A percentile compares a stretch with the other conserved stretches of the same genome.
Evolutionary conservation across 2,888 invertebrate species (phyloP).

Genomic region (Chaitophorus viminalis): DNA sequence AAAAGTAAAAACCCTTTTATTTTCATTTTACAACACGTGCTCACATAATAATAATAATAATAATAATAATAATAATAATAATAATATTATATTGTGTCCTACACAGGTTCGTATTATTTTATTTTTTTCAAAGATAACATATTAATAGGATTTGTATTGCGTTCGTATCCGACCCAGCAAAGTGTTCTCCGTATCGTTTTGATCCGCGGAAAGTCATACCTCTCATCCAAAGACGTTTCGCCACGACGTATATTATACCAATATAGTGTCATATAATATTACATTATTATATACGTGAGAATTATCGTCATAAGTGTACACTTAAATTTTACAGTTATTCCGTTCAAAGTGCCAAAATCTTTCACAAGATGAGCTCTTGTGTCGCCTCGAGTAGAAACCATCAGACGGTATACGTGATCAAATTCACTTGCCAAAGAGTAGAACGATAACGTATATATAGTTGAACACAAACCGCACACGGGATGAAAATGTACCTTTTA

Average conservation of each 20-base stretch:
- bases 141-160: not conserved
- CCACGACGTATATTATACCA: not conserved
- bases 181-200: not conserved
- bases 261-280: not conserved
- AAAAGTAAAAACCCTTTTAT: slow-evolving; percentile 46
- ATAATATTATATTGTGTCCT: too few species aligned
- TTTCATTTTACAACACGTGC: slow-evolving; percentile 18
- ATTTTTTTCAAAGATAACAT: not conserved
- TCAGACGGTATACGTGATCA: not conserved
- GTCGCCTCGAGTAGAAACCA: not conserved
- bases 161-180: not conserved
- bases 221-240: not conserved
- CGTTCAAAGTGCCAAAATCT: not conserved
- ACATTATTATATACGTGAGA: too few species aligned
- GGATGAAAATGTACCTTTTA: too few species aligned
- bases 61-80: too few species aligned
- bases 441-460: not conserved
- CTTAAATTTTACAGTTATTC: too few species aligned
- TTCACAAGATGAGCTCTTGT: not conserved
- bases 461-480: too few species aligned
- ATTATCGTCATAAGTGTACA: too few species aligned
- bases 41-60: not conserved
- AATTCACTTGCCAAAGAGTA: not conserved
- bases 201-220: not conserved
- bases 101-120: not conserved